Evolutionary conservation across 1,140 invertebrate genomes (phyloP).

Genomic region (Caenorhabditis elegans): DNA sequence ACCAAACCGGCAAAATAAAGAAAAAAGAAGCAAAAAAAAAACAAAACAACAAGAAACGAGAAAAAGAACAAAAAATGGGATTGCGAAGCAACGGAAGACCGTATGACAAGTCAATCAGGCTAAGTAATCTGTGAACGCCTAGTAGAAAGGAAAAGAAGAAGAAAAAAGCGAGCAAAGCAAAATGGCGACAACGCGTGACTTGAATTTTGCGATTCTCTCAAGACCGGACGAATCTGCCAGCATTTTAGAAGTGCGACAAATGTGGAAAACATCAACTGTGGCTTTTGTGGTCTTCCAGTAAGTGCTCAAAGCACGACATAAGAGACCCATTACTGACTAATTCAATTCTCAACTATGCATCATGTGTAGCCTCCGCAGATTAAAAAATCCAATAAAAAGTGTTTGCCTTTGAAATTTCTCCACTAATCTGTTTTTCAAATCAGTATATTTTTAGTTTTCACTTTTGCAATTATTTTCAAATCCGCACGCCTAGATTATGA

Average conservation of each 20-base stretch:
- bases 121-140: slow-evolving; percentile 29
- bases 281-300: background rate
- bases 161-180: background rate
- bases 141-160: background rate
- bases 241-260: slow-evolving; percentile 3
- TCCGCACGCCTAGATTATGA: no score
- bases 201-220: background rate
- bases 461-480: no score
- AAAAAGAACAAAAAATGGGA: background rate
- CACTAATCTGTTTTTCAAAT: no score
- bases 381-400: no score
- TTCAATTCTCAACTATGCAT: no score
- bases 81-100: background rate
- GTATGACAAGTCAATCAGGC: background rate
- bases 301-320: background rate
- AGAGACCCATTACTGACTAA: background rate
- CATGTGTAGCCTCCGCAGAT: no score
- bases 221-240: background rate
- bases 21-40: background rate
- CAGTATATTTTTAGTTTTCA: no score
- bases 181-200: background rate
- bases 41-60: no score
- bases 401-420: no score
- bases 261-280: background rate
- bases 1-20: no score